Evolutionary conservation across 35 echinoderm and acorn worm genomes (phyloP), one percentile per base, ranked within the genome.

Genomic region (Strongylocentrotus purpuratus): DNA sequence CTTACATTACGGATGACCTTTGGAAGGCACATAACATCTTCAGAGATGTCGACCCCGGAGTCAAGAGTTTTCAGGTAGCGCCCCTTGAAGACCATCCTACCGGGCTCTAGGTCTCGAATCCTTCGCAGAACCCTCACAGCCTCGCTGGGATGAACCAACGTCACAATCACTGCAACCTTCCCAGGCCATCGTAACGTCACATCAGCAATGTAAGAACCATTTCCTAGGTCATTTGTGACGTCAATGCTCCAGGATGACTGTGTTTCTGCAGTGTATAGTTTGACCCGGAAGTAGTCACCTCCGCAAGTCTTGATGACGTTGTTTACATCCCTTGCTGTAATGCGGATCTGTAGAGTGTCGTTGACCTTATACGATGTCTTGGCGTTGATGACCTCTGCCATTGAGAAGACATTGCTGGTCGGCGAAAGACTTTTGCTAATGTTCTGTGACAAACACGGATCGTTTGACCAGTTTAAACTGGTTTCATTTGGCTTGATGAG

Each of bases 241-340:
- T 86, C 85, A 86, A 86, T 31, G 9, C 85, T 33, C n/a, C 28
- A 31, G 28, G 85, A 86, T 2, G 85, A 12, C 22, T 86, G 28
- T 11, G 12, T 18, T 31, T 31, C 20, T 33, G 28, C 33, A 22
- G 85, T 31, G 20, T 31, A 86, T 86, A 86, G 85, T 33, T 86
- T 86, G 85, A 86, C 85, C 85, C 85, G 85, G 85, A 86, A 86
- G 85, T 86, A 86, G 85, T 86, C 85, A 31, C 85, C 85, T 9
- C 33, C 33, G 85, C 22, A 31, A 9, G 85, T 9, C 25, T 86
- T 86, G 12, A 11, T 13, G 9, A 31, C 33, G 85, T 86, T 86
- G 85, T 86, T 86, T 9, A 33, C 25, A 86, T 86, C 85, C 85
- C 85, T 86, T 33, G 85, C 85, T 2, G 85, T 86, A 5, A 86